phyloP scores from a whole-genome alignment of 2,113 vertebrate species.

The Otus sunia region DNA sequence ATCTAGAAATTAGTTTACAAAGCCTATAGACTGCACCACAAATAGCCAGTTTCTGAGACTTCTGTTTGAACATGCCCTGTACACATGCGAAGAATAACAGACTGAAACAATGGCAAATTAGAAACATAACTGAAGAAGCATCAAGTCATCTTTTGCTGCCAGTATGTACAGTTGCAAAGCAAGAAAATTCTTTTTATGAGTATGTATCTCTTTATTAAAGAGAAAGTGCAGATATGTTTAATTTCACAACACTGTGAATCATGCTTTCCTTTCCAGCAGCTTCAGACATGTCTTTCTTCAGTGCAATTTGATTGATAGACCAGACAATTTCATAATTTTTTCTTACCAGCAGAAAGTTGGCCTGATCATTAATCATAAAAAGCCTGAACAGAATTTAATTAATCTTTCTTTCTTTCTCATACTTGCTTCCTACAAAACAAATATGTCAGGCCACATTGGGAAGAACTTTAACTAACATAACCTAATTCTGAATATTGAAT shows the following conservation, averaged over 20 bases:
- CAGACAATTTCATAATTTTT: background rate
- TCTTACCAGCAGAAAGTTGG: background rate
- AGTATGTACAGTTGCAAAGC: background rate
- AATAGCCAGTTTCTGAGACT: background rate
- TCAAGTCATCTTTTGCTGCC: background rate
- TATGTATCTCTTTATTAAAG: background rate
- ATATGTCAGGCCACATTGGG: background rate
- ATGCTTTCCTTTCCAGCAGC: background rate
- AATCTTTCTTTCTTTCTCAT: background rate
- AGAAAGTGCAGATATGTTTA: background rate
- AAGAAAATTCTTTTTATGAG: background rate
- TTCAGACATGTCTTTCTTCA: background rate
- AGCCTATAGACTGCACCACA: background rate
- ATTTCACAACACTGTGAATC: background rate
- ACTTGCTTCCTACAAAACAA: background rate
- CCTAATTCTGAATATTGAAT: background rate
- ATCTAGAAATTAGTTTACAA: background rate
- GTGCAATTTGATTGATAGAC: background rate
- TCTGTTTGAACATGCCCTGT: background rate
- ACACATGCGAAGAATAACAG: background rate
- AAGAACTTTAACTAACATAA: background rate
- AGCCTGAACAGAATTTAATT: background rate
- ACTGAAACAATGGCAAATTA: background rate
- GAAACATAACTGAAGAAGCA: constrained; percentile 8
- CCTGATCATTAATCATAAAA: background rate